These are phyloP conservation scores for Columba janthina DNA, from an alignment of 2,113 vertebrate genomes.

Conservation along the genomic window DNA sequence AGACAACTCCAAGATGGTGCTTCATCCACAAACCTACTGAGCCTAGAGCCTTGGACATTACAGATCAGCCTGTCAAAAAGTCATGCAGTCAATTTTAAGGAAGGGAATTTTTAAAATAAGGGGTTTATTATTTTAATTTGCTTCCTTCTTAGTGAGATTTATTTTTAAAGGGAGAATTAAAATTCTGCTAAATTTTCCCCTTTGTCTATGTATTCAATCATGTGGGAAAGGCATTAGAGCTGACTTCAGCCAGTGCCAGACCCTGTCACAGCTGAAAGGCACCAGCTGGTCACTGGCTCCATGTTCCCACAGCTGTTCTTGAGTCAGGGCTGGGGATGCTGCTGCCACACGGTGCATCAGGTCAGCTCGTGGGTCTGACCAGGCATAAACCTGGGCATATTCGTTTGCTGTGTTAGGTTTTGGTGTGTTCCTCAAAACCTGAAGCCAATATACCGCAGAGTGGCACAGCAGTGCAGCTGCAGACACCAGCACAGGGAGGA, in stretches of 20 bases:
- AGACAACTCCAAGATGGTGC: background rate
- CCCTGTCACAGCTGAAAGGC: background rate
- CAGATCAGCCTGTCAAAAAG: background rate
- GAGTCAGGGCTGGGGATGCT: background rate
- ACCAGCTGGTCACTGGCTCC: background rate
- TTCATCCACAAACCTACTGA: background rate
- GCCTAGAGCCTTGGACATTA: background rate
- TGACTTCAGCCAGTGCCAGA: background rate
- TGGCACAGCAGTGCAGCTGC: fast-evolving
- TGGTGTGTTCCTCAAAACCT: background rate
- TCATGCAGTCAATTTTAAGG: background rate
- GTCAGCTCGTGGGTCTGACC: background rate
- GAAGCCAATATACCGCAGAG: fast-evolving
- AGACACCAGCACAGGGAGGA: background rate
- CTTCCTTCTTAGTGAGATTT: background rate
- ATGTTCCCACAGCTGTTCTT: fast-evolving
- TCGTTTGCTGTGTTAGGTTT: background rate
- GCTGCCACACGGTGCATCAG: background rate
- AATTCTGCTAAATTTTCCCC: background rate
- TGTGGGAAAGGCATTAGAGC: background rate
- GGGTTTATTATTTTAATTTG: background rate
- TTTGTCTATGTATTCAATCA: background rate
- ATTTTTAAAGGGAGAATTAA: background rate
- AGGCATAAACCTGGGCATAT: background rate
- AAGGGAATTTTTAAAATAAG: background rate